Conservation (phyloP, 2,113 vertebrate species). For the Petrocephalus zakoni region DNA sequence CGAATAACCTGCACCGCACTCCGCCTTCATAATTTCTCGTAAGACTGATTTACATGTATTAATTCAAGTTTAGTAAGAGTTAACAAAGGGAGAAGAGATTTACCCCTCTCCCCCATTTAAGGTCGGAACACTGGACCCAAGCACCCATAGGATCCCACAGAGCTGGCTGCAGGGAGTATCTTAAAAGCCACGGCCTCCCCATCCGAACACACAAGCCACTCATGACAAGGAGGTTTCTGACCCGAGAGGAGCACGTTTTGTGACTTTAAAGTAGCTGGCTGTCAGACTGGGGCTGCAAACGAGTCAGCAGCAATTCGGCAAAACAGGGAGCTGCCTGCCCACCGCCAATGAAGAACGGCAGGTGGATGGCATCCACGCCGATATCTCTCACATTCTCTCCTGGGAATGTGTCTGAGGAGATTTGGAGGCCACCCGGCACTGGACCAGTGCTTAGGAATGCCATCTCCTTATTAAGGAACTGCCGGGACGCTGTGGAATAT, state of each 20-base stretch:
- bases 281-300: not conserved
- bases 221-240: not conserved
- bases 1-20: not conserved
- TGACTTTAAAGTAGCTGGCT: not conserved
- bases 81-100: not conserved
- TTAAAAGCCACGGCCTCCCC: not conserved
- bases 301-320: not conserved
- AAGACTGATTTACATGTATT: not conserved
- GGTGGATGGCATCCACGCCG: constrained; percentile 27
- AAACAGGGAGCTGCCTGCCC: constrained; percentile 25
- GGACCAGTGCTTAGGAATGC: constrained; percentile 19
- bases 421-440: constrained; percentile 17
- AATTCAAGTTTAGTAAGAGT: not conserved
- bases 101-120: not conserved
- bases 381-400: constrained; percentile 38
- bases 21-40: not conserved
- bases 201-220: not conserved
- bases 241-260: not conserved
- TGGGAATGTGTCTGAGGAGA: constrained; percentile 34
- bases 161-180: not conserved
- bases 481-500: not conserved
- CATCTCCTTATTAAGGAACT: not conserved
- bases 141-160: too few species aligned
- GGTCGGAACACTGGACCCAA: not conserved
- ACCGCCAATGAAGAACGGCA: constrained; percentile 22